Evolutionary conservation across 2,888 invertebrate genomes (phyloP).

Genomic region (Macrophya annulata): DNA sequence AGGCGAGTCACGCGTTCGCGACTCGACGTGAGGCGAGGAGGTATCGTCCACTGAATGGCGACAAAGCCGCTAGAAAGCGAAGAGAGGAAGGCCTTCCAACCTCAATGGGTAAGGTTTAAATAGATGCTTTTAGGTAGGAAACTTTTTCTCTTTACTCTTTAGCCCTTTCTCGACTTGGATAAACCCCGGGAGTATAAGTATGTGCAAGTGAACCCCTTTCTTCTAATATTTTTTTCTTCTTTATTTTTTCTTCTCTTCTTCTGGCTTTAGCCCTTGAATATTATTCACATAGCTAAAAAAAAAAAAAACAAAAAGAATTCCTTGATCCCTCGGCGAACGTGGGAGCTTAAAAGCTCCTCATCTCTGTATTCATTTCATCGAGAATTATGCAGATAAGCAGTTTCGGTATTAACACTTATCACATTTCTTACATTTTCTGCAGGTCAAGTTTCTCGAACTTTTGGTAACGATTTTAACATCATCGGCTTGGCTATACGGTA

Average conservation of each 20-base stretch:
- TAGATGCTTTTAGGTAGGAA: constrained; percentile 28
- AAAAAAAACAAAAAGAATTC: not conserved
- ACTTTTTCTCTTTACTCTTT: constrained; percentile 43
- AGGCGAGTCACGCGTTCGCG: constrained; percentile 50
- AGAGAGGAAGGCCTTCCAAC: constrained; percentile 34
- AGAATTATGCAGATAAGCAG: not conserved
- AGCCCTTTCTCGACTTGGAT: constrained; percentile 8
- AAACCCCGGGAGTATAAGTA: no score
- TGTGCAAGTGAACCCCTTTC: not conserved
- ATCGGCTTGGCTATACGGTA: no score
- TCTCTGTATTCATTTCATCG: not conserved
- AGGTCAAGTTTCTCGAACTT: not conserved
- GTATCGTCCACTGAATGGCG: constrained; percentile 52
- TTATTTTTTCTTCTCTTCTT: not conserved
- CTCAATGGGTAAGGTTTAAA: constrained; percentile 51
- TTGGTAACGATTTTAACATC: not conserved
- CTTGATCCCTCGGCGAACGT: not conserved
- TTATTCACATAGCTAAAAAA: not conserved
- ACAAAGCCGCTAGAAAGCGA: constrained; percentile 43
- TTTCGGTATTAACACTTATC: not conserved
- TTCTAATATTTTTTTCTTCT: not conserved
- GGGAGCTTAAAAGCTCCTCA: not conserved
- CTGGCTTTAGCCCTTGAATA: not conserved
- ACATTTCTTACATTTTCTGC: not conserved
- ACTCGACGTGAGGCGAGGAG: constrained; percentile 42